These are phyloP conservation scores for Deladenus siricidicola DNA, from an alignment of 2,888 invertebrate species.

Conservation along the genomic window DNA sequence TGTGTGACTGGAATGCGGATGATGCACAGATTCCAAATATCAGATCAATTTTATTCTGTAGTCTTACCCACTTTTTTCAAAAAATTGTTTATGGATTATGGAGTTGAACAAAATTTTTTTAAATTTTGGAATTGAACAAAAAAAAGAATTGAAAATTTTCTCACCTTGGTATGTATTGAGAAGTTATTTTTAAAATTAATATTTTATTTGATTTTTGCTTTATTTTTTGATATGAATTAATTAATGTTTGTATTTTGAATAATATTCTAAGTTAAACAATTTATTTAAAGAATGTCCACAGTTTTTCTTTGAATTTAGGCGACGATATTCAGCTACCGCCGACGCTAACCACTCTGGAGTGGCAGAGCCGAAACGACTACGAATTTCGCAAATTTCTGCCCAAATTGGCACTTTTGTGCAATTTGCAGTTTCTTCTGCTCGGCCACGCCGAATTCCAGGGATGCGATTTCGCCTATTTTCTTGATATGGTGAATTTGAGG, in stretches of 20 bases:
- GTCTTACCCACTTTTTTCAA: too few relatives aligned
- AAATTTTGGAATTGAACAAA: too few relatives aligned
- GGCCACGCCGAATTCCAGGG: slow-evolving; percentile 19
- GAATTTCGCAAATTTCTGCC: slow-evolving; percentile 15
- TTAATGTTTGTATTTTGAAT: neutral
- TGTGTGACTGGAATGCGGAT: too few relatives aligned
- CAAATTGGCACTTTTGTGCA: slow-evolving; percentile 10
- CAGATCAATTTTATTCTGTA: too few relatives aligned
- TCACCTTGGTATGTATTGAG: too few relatives aligned
- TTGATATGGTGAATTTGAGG: slow-evolving; percentile 4
- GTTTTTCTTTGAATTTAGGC: neutral
- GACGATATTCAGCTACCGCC: slow-evolving; percentile 10
- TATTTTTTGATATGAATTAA: neutral
- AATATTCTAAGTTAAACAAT: neutral
- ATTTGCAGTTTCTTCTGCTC: slow-evolving; percentile 19
- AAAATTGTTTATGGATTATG: too few relatives aligned
- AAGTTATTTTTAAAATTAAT: neutral
- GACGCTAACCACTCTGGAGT: slow-evolving; percentile 20
- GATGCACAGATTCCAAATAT: too few relatives aligned
- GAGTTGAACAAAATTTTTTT: too few relatives aligned
- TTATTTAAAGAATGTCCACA: neutral
- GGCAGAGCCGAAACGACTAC: slow-evolving; percentile 19
- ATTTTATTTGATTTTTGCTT: neutral
- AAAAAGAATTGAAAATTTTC: too few relatives aligned
- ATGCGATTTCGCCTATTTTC: slow-evolving; percentile 8